Conservation (phyloP, 2,888 invertebrate genomes). For the Eucriotettix oculatus region DNA sequence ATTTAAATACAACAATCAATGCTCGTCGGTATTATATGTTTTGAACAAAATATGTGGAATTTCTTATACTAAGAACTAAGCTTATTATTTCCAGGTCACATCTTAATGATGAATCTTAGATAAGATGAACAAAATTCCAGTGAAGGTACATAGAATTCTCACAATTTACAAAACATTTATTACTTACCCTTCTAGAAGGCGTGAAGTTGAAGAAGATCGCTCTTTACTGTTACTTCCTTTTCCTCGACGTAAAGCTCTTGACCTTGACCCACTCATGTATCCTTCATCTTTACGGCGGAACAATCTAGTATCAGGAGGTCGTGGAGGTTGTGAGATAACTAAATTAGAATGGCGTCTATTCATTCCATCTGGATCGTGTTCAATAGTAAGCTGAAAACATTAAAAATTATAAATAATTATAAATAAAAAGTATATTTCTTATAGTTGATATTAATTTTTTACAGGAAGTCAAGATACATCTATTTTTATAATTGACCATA, state of each 20-base stretch:
- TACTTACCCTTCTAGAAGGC: slow-evolving; percentile 55
- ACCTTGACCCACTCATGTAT: slow-evolving; percentile 43
- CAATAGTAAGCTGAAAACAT: slow-evolving; percentile 56
- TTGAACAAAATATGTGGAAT: no score
- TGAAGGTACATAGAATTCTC: no score
- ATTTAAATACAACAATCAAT: neutral
- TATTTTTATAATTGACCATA: no score
- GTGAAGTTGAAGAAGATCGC: slow-evolving; percentile 71
- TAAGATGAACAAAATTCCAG: no score
- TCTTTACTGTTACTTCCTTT: slow-evolving; percentile 36
- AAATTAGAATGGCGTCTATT: slow-evolving; percentile 31
- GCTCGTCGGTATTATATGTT: no score
- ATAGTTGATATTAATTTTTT: no score
- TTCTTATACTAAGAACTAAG: no score
- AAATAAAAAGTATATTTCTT: no score
- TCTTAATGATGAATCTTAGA: no score
- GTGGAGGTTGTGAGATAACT: slow-evolving; percentile 20
- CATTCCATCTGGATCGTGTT: slow-evolving; percentile 68
- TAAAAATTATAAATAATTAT: neutral
- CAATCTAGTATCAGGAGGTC: slow-evolving; percentile 14
- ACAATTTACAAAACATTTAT: no score
- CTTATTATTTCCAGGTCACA: no score
- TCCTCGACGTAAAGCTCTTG: slow-evolving; percentile 37
- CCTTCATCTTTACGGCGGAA: slow-evolving; percentile 29
- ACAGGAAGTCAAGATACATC: no score